Evolutionary conservation across 2,888 invertebrate genomes (phyloP).

Genomic region (Drosophila parthenogenetica): DNA sequence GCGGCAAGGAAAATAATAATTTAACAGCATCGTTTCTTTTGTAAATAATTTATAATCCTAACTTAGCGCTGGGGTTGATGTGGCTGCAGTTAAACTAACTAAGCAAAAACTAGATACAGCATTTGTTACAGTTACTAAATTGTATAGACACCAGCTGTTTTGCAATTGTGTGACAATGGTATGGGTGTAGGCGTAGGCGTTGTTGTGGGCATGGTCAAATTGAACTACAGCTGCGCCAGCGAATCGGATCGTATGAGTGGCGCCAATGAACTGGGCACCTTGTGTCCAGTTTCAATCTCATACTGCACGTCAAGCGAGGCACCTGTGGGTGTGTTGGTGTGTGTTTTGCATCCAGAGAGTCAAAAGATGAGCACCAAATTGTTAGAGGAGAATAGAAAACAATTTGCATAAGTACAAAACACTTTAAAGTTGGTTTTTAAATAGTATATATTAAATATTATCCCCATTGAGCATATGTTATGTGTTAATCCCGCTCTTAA

Average conservation of each 20-base stretch:
- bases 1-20: constrained; percentile 39
- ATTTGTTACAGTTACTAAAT: constrained; percentile 68
- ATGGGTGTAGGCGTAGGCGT: constrained; percentile 27
- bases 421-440: constrained; percentile 26
- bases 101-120: constrained; percentile 77
- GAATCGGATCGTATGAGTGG: constrained; percentile 92
- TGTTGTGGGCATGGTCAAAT: constrained; percentile 14
- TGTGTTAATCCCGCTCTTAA: constrained; percentile 15
- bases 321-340: constrained; percentile 83
- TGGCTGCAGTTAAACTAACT: constrained; percentile 46
- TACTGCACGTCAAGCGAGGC: constrained; percentile 92
- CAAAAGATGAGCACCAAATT: not conserved
- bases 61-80: constrained; percentile 38
- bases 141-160: constrained; percentile 51
- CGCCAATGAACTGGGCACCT: constrained; percentile 91
- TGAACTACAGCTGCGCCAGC: constrained; percentile 89
- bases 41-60: constrained; percentile 30
- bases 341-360: not conserved
- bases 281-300: constrained; percentile 92
- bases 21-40: constrained; percentile 30
- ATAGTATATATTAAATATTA: not conserved
- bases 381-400: constrained; percentile 4
- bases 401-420: constrained; percentile 18
- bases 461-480: constrained; percentile 12
- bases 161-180: constrained; percentile 40